Percentiles rank a stretch among this genome's conserved stretches.
Evolutionary conservation across 2,888 invertebrate species (phyloP).

Genomic region (Drosophila glabriapex): DNA sequence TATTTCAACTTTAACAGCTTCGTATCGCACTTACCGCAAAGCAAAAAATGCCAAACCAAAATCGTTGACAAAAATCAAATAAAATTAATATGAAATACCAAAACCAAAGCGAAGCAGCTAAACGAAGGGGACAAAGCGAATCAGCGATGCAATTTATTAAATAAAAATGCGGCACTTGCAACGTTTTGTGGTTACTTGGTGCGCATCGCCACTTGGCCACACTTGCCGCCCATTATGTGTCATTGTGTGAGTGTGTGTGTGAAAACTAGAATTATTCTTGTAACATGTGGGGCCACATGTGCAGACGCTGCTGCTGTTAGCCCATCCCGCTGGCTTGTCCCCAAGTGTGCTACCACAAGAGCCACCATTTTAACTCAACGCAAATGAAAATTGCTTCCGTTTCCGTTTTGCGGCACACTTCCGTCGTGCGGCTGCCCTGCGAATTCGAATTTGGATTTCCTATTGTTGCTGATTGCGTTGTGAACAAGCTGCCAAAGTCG

Average conservation of each 20-base stretch:
- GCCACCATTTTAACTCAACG: conserved; percentile 69
- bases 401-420: conserved; percentile 68
- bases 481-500: conserved; percentile 37
- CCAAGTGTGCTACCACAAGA: conserved; percentile 51
- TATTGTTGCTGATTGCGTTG: conserved; percentile 75
- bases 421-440: conserved; percentile 58
- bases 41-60: conserved; percentile 4
- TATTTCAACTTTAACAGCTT: conserved; percentile 15
- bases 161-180: conserved; percentile 73
- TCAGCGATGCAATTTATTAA: conserved; percentile 63
- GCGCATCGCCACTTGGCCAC: conserved; percentile 26
- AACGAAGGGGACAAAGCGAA: conserved; percentile 39
- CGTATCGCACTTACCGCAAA: conserved; percentile 25
- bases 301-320: conserved; percentile 23
- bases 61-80: conserved; percentile 31
- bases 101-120: conserved; percentile 2
- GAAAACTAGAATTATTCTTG: conserved; percentile 70
- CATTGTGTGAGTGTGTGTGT: conserved; percentile 39
- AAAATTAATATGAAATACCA: conserved; percentile 22
- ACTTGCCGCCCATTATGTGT: conserved; percentile 27
- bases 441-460: conserved; percentile 52
- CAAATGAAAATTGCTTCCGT: conserved; percentile 82
- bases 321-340: conserved; percentile 2
- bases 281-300: conserved; percentile 64
- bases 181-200: conserved; percentile 66